Evolutionary conservation across 2,797 vertebrate genomes (phyloP).

Genomic region (Pterois miles): DNA sequence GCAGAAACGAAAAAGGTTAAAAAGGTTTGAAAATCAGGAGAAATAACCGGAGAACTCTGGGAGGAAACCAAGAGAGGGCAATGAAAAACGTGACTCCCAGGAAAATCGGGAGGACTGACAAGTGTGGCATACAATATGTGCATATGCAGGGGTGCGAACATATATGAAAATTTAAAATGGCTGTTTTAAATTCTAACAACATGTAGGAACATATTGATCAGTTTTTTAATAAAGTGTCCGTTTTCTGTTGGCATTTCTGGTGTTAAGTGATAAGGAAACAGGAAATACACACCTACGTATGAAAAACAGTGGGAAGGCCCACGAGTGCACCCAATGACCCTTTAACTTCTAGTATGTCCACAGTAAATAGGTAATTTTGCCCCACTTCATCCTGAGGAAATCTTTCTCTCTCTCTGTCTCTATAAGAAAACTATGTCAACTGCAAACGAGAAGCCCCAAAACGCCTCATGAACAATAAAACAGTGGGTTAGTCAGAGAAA

Average conservation of each 20-base stretch:
- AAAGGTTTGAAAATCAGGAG: too few relatives aligned
- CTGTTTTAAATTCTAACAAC: not conserved
- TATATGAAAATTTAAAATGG: not conserved
- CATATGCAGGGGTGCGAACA: not conserved
- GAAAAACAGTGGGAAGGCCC: slow-evolving; percentile 36
- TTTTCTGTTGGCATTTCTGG: slow-evolving; percentile 1
- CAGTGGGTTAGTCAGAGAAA: slow-evolving; percentile 21
- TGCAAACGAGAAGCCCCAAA: slow-evolving; percentile 11
- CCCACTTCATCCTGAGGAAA: slow-evolving; percentile 11
- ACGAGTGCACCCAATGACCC: slow-evolving; percentile 36
- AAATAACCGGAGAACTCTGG: too few relatives aligned
- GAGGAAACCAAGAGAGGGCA: too few relatives aligned
- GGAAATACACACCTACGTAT: slow-evolving; percentile 44
- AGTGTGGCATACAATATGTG: not conserved
- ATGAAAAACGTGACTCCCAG: too few relatives aligned
- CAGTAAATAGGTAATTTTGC: slow-evolving; percentile 29
- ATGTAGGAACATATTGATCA: not conserved
- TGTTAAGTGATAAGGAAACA: slow-evolving; percentile 41
- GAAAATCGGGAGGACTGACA: too few relatives aligned
- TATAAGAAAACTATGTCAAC: not conserved
- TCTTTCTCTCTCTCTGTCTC: not conserved
- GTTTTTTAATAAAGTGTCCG: not conserved
- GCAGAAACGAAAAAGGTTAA: too few relatives aligned
- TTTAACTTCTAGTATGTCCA: slow-evolving; percentile 23
- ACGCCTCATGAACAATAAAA: slow-evolving; percentile 14